These are phyloP conservation scores for Polia nebulosa DNA, from an alignment of 2,888 invertebrate genomes.

Conservation along the genomic window DNA sequence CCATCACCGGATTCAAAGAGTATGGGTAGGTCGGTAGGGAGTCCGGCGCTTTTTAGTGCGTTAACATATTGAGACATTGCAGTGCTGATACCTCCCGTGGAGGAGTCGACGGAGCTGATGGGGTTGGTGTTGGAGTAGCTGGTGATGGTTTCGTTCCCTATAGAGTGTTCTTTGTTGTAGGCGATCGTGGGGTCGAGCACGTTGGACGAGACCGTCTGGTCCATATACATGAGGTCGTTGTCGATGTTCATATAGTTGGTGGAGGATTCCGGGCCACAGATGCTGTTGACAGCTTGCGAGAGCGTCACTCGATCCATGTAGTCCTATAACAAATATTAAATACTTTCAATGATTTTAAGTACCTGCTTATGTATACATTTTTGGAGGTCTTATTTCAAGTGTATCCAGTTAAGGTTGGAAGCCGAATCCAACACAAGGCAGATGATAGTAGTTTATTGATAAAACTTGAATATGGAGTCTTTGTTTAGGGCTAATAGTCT, in stretches of 20 bases:
- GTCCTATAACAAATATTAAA: slow-evolving; percentile 77
- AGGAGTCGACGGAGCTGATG: slow-evolving; percentile 72
- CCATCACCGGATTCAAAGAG: slow-evolving; percentile 92
- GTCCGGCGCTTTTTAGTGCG: slow-evolving; percentile 86
- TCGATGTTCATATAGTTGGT: slow-evolving; percentile 84
- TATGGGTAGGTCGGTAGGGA: slow-evolving; percentile 89
- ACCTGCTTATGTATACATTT: not conserved
- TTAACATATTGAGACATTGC: slow-evolving; percentile 90
- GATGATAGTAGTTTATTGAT: not conserved
- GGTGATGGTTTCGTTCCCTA: slow-evolving; percentile 80
- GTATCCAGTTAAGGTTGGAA: not conserved
- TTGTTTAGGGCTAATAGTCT: too few species aligned
- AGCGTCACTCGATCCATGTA: slow-evolving; percentile 87
- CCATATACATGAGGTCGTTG: slow-evolving; percentile 86
- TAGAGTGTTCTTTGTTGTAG: slow-evolving; percentile 78
- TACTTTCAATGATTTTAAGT: not conserved
- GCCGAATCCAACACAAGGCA: not conserved
- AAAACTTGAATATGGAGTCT: not conserved
- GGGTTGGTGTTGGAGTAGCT: slow-evolving; percentile 77
- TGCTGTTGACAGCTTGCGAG: slow-evolving; percentile 87
- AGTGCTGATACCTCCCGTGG: slow-evolving; percentile 78
- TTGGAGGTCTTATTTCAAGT: not conserved
- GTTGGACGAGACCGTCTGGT: slow-evolving; percentile 81
- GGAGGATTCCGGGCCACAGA: slow-evolving; percentile 83
- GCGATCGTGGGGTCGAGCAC: slow-evolving; percentile 79